Conservation (phyloP, 2,113 vertebrate genomes). For the Dolichallabes microphthalmus region DNA sequence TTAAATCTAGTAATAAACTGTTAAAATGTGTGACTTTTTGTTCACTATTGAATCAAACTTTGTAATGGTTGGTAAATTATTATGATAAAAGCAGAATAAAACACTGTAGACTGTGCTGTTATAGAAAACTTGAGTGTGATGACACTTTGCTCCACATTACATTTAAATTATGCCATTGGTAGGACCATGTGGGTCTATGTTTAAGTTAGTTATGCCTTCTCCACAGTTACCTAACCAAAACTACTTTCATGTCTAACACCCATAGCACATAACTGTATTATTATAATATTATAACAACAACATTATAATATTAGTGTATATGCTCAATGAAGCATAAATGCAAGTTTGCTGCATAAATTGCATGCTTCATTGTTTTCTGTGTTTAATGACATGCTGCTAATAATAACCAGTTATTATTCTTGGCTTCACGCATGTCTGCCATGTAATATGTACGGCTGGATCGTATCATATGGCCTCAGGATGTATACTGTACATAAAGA, state of each 20-base stretch:
- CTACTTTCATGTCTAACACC: constrained; percentile 5
- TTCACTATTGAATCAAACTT: neutral
- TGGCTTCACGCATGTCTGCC: neutral
- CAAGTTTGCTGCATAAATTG: neutral
- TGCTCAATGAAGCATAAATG: neutral
- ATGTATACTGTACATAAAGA: neutral
- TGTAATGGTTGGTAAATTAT: neutral
- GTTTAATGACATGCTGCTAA: neutral
- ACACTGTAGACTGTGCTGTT: too few species aligned
- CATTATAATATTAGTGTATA: neutral
- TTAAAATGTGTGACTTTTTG: neutral
- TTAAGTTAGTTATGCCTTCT: neutral
- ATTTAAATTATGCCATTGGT: neutral
- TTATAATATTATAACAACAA: constrained; percentile 9
- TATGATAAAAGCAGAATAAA: neutral
- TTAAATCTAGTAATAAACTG: neutral
- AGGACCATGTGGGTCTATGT: neutral
- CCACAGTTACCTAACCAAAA: neutral
- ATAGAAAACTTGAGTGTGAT: neutral
- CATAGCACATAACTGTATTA: neutral
- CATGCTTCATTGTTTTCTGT: neutral
- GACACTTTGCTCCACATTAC: neutral
- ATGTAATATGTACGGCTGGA: neutral
- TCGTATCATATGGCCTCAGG: neutral
- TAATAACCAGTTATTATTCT: neutral